These are phyloP conservation scores for Synanthedon myopaeformis DNA, from an alignment of 2,888 invertebrate genomes.

Conservation along the genomic window DNA sequence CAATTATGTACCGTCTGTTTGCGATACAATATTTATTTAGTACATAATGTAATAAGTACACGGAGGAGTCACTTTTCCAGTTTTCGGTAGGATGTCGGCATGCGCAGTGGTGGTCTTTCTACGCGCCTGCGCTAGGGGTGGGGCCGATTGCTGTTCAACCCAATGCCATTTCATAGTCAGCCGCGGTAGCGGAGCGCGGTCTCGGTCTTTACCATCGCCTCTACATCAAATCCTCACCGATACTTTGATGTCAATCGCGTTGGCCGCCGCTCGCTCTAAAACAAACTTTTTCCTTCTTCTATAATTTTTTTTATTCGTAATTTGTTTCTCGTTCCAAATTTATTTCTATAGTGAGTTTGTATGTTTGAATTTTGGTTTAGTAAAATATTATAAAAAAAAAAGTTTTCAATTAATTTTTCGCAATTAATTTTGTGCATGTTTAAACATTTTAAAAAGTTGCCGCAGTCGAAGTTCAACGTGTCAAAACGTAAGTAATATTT, in stretches of 20 bases:
- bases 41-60: constrained; percentile 65
- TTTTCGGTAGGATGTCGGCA: constrained; percentile 65
- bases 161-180: constrained; percentile 61
- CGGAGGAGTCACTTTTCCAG: constrained; percentile 69
- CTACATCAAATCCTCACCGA: constrained; percentile 22
- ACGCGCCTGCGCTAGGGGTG: constrained; percentile 64
- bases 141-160: constrained; percentile 53
- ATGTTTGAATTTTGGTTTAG: constrained; percentile 29
- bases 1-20: constrained; percentile 52
- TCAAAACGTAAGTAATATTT: constrained; percentile 21
- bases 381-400: constrained; percentile 15
- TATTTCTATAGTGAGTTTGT: constrained; percentile 37
- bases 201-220: constrained; percentile 16
- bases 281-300: constrained; percentile 29
- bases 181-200: constrained; percentile 58
- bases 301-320: constrained; percentile 34
- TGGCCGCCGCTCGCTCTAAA: constrained; percentile 54
- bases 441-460: constrained; percentile 10
- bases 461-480: constrained; percentile 5
- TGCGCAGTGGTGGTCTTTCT: constrained; percentile 40
- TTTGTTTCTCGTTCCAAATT: constrained; percentile 28
- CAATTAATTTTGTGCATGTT: constrained; percentile 45
- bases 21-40: constrained; percentile 64
- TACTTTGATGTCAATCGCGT: constrained; percentile 29
- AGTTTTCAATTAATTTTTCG: constrained; percentile 31